Evolutionary conservation across 2,113 vertebrate species (phyloP), one percentile per base, ranked within the genome.

Genomic region (Poeciliopsis turrubarensis): DNA sequence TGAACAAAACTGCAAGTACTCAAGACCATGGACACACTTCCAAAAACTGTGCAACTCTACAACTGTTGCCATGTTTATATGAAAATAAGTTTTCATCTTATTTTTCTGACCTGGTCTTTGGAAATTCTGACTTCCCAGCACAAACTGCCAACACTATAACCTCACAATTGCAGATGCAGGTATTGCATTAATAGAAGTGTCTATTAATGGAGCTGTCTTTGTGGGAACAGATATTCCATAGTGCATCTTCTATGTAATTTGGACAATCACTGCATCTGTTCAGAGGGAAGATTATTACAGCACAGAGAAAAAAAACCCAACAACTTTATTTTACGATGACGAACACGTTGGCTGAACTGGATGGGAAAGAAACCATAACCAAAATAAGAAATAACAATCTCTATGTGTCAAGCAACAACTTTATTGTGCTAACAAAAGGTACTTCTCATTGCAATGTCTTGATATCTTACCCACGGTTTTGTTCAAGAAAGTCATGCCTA

Each of bases 341-440:
- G 57, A 82, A 78, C 61, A 75, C 68, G 72, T 66, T 54, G 51
- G 60, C 72, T 74, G 30, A 15, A 26, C 79, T 70, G 66, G 71
- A 83, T 26, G 62, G 68, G 80, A 84, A 77, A 76, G 65, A 81
- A 82, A 78, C 72, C 71, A 65, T 19, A 66, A 3, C 77, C 57
- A 64, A 37, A 62, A n/a, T 67, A 37, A 80, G 68, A 88, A 83
- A 85, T 81, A 89, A 86, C 73, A 65, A 77, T 81, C 72, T 89
- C 82, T 87, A 75, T 84, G 76, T 83, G 80, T 3, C 39, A 67
- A 5, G 29, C 29, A 71, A 51, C 15, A 51, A 25, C 47, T 51
- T 22, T 19, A 22, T 51, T 51, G 13, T 3, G 1, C 39, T 41
- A 41, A 41, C 2, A 4, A 41, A 14, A 41, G 11, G 34, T 41